Percentiles rank a stretch among this genome's conserved stretches.
Evolutionary conservation across 2,888 invertebrate genomes (phyloP).

Genomic region (Boloria euphrosyne): DNA sequence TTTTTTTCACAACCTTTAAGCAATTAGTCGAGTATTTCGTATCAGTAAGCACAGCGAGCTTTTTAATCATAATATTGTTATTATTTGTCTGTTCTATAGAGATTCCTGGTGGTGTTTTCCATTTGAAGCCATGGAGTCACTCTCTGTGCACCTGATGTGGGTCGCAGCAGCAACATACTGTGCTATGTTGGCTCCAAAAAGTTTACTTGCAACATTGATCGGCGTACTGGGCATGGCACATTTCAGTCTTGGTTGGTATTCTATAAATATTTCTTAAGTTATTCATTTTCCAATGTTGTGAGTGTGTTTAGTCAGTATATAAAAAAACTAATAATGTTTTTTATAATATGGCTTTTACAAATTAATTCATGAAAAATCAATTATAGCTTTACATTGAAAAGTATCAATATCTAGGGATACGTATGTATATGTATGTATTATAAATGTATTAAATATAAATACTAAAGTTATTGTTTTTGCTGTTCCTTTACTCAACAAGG

Average conservation of each 20-base stretch:
- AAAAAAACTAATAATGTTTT: no score
- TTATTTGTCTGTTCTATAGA: constrained; percentile 70
- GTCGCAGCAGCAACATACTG: constrained; percentile 95
- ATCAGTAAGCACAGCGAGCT: no score
- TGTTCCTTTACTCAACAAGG: no score
- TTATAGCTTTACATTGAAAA: no score
- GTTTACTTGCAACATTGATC: constrained; percentile 91
- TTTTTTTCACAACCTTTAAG: no score
- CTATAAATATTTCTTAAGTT: neutral
- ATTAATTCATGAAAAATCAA: neutral
- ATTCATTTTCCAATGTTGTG: no score
- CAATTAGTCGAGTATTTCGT: no score
- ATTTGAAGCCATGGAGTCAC: constrained; percentile 92
- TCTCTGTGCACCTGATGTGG: constrained; percentile 94
- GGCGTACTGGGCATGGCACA: constrained; percentile 94
- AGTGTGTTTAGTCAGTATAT: no score
- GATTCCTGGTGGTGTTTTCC: constrained; percentile 95
- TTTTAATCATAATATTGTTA: neutral
- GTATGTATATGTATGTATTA: no score
- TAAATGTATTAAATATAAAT: no score
- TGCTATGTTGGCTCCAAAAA: constrained; percentile 91
- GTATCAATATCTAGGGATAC: no score
- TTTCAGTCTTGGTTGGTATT: constrained; percentile 88
- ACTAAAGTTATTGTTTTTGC: neutral
- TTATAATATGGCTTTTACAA: neutral